Conservation (phyloP, 2,113 vertebrate species). For the Miniopterus natalensis region DNA sequence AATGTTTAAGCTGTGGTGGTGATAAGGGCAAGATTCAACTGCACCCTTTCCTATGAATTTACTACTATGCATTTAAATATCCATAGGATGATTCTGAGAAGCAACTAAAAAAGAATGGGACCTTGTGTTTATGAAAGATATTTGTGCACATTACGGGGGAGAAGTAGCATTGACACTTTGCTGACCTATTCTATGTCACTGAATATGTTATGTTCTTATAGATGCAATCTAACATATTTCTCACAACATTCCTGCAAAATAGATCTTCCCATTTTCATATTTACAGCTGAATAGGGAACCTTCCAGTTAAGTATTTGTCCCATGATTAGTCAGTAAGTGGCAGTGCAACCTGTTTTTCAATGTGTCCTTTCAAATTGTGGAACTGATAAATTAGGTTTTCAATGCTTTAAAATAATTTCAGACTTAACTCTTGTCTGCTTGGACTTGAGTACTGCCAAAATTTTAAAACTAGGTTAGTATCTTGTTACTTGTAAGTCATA, state of each 20-base stretch:
- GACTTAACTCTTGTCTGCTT: background rate
- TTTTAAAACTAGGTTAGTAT: background rate
- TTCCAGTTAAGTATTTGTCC: background rate
- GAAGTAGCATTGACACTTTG: background rate
- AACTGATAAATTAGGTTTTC: background rate
- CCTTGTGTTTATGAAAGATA: background rate
- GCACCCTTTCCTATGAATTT: background rate
- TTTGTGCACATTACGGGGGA: background rate
- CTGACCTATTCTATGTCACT: background rate
- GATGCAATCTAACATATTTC: background rate
- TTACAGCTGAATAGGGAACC: background rate
- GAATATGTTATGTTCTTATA: background rate
- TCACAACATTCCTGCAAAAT: background rate
- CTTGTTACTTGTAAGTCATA: background rate
- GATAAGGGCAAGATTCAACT: background rate
- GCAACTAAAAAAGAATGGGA: background rate
- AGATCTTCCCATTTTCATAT: background rate
- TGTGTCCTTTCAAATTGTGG: background rate
- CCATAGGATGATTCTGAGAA: constrained; percentile 18
- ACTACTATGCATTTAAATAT: background rate
- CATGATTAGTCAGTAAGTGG: background rate
- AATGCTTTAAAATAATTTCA: constrained; percentile 53
- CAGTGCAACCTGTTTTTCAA: background rate
- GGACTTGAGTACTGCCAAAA: background rate
- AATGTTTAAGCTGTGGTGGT: background rate